Percentiles rank a stretch among this genome's conserved stretches.
Conservation (phyloP, 2,888 invertebrate species). For the Cryptocephalus moraei region DNA sequence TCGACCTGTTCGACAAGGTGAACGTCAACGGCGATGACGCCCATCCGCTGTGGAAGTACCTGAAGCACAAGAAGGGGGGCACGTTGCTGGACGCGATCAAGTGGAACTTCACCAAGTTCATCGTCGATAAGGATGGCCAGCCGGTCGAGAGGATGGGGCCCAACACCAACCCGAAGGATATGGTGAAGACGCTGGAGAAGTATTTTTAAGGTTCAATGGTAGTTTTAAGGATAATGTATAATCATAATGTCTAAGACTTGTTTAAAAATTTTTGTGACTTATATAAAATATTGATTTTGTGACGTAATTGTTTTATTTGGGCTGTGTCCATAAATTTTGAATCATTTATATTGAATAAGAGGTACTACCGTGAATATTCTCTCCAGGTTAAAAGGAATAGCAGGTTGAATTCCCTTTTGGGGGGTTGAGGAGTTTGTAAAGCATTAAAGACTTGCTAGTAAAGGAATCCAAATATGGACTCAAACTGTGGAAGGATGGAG, state of each 20-base stretch:
- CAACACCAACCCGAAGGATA: slow-evolving; percentile 31
- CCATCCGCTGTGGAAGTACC: slow-evolving; percentile 50
- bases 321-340: too few relatives aligned
- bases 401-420: too few relatives aligned
- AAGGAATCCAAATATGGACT: too few relatives aligned
- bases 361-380: too few relatives aligned
- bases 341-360: too few relatives aligned
- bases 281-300: slow-evolving; percentile 2
- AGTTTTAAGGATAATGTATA: too few relatives aligned
- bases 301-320: too few relatives aligned
- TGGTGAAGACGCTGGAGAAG: slow-evolving; percentile 30
- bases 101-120: slow-evolving; percentile 85
- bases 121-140: slow-evolving; percentile 61
- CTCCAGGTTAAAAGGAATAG: too few relatives aligned
- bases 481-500: too few relatives aligned
- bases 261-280: slow-evolving; percentile 2
- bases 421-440: too few relatives aligned
- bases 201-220: too few relatives aligned
- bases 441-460: too few relatives aligned
- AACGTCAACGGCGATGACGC: slow-evolving; percentile 57
- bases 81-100: slow-evolving; percentile 59
- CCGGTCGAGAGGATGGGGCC: slow-evolving; percentile 57
- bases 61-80: slow-evolving; percentile 49
- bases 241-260: neutral
- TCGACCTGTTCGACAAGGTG: slow-evolving; percentile 64